Percentiles rank a stretch among this genome's conserved stretches.
Conservation (phyloP, 1,140 invertebrate genomes). For the Chymomyza costata region DNA sequence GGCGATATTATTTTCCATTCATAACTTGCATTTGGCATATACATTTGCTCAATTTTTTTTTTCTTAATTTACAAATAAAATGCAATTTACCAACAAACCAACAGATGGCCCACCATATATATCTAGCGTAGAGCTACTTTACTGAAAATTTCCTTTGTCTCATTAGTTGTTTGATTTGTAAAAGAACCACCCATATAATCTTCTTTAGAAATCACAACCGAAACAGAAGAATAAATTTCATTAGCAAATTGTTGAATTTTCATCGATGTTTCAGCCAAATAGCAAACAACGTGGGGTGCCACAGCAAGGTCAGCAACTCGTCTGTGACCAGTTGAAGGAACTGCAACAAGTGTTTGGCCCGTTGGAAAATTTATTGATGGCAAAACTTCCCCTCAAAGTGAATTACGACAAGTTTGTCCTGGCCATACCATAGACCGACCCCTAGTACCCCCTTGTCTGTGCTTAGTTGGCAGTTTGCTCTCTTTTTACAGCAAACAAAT, state of each 20-base stretch:
- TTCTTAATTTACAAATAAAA: no score
- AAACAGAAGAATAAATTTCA: conserved; percentile 1
- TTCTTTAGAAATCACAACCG: no score
- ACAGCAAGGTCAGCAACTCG: conserved; percentile 14
- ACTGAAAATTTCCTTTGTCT: no score
- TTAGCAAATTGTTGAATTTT: conserved; percentile 9
- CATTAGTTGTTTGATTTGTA: no score
- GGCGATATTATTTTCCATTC: no score
- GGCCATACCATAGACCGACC: conserved; percentile 7
- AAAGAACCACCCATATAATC: no score
- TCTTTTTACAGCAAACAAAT: conserved; percentile 30
- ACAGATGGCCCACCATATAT: no score
- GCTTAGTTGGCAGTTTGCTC: conserved; percentile 16
- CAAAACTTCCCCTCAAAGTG: conserved; percentile 57
- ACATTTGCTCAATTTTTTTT: no score
- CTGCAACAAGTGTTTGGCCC: conserved; percentile 60
- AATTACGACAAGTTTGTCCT: conserved; percentile 63
- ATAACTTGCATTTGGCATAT: no score
- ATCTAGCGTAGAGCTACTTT: no score
- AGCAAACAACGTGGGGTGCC: conserved; percentile 29
- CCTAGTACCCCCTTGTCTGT: conserved; percentile 13
- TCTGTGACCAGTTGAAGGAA: conserved; percentile 4
- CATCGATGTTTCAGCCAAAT: conserved; percentile 30
- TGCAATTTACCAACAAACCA: no score
- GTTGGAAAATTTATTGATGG: conserved; percentile 58